Base-by-base conservation (phyloP, 2,888 invertebrate genomes). In the Mactromeris polynyma region DNA sequence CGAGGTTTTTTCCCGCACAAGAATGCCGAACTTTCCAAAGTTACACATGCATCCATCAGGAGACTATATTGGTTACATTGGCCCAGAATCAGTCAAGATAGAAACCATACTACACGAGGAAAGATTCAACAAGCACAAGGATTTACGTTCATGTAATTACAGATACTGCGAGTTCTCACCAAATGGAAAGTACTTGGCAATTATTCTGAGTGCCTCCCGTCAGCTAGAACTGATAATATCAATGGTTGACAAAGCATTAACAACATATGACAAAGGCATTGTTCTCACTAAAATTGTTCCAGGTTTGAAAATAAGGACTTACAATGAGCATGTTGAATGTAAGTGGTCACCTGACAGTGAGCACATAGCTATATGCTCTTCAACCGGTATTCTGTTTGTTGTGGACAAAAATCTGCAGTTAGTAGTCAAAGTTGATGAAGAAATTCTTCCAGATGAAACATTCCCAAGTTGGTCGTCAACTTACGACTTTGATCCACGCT, bases 321-420 rank as follows among this genome's bases (percentile, higher is more conserved):
- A 91, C 79, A 93, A 93, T 26, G 95, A 95, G 73, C 89, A 92
- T 79, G 89, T 93, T 4, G 94, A 93, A 38, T 95, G 95, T 81
- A 94, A 94, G 79, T 96, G 95, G 94, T 95, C 96, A 0, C 93
- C 94, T 0, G 94, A 96, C 83, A 94, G 95, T 83, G 81, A 86
- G 17, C 88, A 89, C 79, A 85, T 96, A 38, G 95, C 94, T 14
- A 90, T 95, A 21, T 93, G 94, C 87, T 91, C 93, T 4, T 93
- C 92, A 11, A 88, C 64, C 6, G 93, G 94, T 14, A 88, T 94
- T 38, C 93, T 95, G 81, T 84, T 94, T 46, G 91, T 95, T 7
- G 54, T 90, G 26, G 81, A 86, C 21, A 84, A 64, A 31, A 58
- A 78, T 9, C 83, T 93, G 11, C 73, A 88, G 11, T 82, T 91